These are phyloP conservation scores for Netta rufina DNA, from an alignment of 2,797 vertebrate genomes.

Conservation along the genomic window DNA sequence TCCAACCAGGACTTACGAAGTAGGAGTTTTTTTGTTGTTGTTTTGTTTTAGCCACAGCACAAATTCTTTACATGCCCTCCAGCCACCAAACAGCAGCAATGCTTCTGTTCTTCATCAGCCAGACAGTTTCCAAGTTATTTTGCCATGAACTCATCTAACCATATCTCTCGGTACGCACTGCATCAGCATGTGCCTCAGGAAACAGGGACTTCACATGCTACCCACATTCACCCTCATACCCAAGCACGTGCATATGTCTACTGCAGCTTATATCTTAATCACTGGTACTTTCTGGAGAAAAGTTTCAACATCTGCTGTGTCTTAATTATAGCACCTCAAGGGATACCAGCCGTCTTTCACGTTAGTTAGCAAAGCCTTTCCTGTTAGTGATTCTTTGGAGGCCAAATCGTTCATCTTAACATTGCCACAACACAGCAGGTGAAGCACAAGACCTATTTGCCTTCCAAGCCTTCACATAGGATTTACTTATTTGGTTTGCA, in stretches of 20 bases:
- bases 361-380: slow-evolving; percentile 47
- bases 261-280: slow-evolving; percentile 32
- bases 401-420: neutral
- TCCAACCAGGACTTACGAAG: neutral
- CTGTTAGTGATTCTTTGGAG: slow-evolving; percentile 28
- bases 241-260: neutral
- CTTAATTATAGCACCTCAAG: slow-evolving; percentile 57
- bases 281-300: neutral
- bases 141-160: neutral
- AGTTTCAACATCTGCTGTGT: slow-evolving; percentile 47
- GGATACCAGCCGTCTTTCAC: slow-evolving; percentile 25
- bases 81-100: neutral
- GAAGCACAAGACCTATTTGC: neutral
- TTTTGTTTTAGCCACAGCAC: slow-evolving; percentile 5
- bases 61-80: neutral
- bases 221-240: neutral
- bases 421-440: slow-evolving; percentile 21
- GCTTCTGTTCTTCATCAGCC: neutral
- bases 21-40: too few species aligned
- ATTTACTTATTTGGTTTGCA: neutral
- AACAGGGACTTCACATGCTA: neutral
- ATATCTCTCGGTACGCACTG: neutral
- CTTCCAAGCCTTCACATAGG: neutral
- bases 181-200: neutral
- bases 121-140: neutral